Conservation (phyloP, 2,888 invertebrate species). For the Catocala nupta region DNA sequence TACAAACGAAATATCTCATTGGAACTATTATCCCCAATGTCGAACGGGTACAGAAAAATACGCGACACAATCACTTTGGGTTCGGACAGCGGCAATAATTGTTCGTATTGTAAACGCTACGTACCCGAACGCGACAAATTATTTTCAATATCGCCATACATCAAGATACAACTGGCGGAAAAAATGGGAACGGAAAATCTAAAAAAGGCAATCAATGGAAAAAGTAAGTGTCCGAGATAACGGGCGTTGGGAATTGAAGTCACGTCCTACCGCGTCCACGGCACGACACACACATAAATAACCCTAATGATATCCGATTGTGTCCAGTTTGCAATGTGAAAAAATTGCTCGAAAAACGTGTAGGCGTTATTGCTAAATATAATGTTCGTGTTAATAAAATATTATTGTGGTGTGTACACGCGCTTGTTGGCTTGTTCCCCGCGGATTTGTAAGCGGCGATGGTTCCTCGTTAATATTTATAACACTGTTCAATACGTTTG, state of each 20-base stretch:
- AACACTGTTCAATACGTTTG: conserved; percentile 26
- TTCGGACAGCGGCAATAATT: conserved; percentile 41
- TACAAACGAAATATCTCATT: conserved; percentile 12
- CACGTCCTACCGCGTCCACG: conserved; percentile 71
- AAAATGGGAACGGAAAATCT: conserved; percentile 44
- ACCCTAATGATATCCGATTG: conserved; percentile 83
- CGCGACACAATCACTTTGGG: conserved; percentile 27
- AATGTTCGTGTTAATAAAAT: conserved; percentile 52
- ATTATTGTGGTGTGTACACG: conserved; percentile 41
- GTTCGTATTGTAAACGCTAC: conserved; percentile 37
- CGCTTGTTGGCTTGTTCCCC: conserved; percentile 27
- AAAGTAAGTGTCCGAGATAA: conserved; percentile 63
- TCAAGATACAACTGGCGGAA: conserved; percentile 43
- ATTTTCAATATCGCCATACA: conserved; percentile 49
- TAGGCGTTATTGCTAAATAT: conserved; percentile 48
- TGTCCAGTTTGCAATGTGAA: conserved; percentile 65
- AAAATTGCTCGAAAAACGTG: conserved; percentile 50
- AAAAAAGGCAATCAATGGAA: conserved; percentile 63
- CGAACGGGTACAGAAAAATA: conserved; percentile 31
- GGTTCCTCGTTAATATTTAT: conserved; percentile 47
- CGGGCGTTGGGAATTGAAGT: conserved; percentile 67
- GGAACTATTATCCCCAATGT: conserved; percentile 28
- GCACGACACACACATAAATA: conserved; percentile 80
- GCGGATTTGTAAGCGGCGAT: conserved; percentile 45
- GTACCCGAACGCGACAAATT: conserved; percentile 34